Evolutionary conservation across 2,888 invertebrate species (phyloP).

Genomic region (Drosophila anceps): DNA sequence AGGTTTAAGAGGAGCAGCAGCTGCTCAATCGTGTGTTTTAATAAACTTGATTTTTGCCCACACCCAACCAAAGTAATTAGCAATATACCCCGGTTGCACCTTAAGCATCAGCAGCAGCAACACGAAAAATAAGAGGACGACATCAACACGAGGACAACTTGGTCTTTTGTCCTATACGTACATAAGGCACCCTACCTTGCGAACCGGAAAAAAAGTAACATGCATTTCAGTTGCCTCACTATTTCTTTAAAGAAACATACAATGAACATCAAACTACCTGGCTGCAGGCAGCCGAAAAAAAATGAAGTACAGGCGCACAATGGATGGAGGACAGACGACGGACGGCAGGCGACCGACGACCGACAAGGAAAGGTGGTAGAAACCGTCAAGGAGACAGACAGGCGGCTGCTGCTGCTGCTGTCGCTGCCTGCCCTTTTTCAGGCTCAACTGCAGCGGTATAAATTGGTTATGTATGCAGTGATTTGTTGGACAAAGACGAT

Average conservation of each 20-base stretch:
- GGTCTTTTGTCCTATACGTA: slow-evolving; percentile 41
- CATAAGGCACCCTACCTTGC: slow-evolving; percentile 55
- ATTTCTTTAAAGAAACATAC: slow-evolving; percentile 43
- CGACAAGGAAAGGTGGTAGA: slow-evolving; percentile 69
- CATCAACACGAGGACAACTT: slow-evolving; percentile 43
- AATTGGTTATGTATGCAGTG: slow-evolving; percentile 69
- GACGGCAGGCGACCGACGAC: slow-evolving; percentile 17
- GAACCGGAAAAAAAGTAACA: slow-evolving; percentile 76
- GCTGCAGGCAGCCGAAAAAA: slow-evolving; percentile 64
- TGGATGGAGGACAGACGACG: slow-evolving; percentile 33
- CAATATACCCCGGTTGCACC: slow-evolving; percentile 68
- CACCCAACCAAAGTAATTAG: slow-evolving; percentile 73
- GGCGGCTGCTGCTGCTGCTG: slow-evolving; percentile 25
- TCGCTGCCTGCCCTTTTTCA: slow-evolving; percentile 42
- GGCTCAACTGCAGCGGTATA: slow-evolving; percentile 67
- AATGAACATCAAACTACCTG: slow-evolving; percentile 67
- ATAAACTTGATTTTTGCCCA: slow-evolving; percentile 76
- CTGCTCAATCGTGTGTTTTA: slow-evolving; percentile 39
- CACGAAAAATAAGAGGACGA: slow-evolving; percentile 21
- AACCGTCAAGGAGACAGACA: slow-evolving; percentile 58
- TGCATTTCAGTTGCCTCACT: slow-evolving; percentile 56
- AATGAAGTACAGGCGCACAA: slow-evolving; percentile 53
- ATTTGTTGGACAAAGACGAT: slow-evolving; percentile 62
- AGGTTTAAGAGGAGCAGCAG: slow-evolving; percentile 30
- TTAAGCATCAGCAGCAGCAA: slow-evolving; percentile 38